Percentiles rank a stretch among this genome's conserved stretches.
phyloP scores from a whole-genome alignment of 2,113 vertebrate genomes.

The Lagenorhynchus albirostris region DNA sequence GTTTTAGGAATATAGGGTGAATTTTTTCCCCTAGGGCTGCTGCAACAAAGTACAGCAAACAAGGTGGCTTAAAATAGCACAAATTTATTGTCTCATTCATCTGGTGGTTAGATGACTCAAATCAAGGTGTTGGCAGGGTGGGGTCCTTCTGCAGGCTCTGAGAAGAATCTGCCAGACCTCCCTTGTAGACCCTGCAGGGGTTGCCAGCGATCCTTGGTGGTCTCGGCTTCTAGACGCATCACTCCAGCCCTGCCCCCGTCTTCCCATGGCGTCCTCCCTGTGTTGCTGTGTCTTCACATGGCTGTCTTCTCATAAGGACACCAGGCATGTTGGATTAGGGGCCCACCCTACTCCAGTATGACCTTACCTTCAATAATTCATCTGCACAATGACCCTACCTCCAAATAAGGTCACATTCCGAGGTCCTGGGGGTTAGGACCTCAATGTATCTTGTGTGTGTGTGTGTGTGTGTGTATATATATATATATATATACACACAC shows the following conservation, averaged over 20 bases:
- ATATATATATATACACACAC: too few species aligned
- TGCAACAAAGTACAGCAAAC: neutral
- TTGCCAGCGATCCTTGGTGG: too few species aligned
- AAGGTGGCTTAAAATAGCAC: neutral
- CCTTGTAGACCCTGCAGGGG: too few species aligned
- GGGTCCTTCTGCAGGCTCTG: neutral
- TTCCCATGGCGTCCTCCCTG: accelerated
- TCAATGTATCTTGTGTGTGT: neutral
- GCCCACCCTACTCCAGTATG: accelerated
- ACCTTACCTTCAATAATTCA: neutral
- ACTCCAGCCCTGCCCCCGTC: accelerated
- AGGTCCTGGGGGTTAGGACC: too few species aligned
- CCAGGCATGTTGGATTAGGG: neutral
- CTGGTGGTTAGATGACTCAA: neutral
- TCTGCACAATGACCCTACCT: neutral
- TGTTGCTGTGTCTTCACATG: too few species aligned
- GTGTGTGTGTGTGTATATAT: too few species aligned
- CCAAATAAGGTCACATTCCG: neutral
- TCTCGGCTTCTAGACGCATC: accelerated
- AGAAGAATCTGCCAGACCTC: neutral
- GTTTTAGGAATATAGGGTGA: neutral
- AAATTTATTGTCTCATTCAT: neutral
- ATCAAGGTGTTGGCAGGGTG: neutral
- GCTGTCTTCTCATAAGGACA: neutral
- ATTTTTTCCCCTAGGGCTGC: neutral